phyloP scores from a whole-genome alignment of 2,888 invertebrate genomes.

The Malachius bipustulatus region DNA sequence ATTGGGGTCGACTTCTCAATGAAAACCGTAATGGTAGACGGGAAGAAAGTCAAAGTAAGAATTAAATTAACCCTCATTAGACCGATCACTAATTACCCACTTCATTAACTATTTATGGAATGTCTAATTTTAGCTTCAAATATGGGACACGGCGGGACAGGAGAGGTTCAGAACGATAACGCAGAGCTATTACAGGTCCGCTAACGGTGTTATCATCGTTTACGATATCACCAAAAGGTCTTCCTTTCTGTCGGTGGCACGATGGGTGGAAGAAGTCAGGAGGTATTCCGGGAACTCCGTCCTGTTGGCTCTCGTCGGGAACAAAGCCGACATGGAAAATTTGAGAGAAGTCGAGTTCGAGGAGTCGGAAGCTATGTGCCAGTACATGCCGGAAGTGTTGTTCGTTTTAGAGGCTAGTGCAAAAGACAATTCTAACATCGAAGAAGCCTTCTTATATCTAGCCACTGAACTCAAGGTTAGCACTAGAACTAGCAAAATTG shows the following conservation, averaged over 20 bases:
- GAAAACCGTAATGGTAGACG: constrained; percentile 90
- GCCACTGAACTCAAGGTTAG: constrained; percentile 84
- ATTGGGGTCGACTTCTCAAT: constrained; percentile 98
- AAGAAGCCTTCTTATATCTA: constrained; percentile 74
- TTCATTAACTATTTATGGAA: constrained; percentile 8
- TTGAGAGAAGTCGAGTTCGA: constrained; percentile 73
- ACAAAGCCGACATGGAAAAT: constrained; percentile 76
- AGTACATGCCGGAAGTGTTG: constrained; percentile 75
- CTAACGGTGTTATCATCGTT: constrained; percentile 93
- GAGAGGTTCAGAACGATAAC: constrained; percentile 94
- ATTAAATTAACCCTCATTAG: constrained; percentile 2
- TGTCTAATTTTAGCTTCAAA: constrained; percentile 59
- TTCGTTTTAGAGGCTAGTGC: constrained; percentile 83
- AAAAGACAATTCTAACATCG: constrained; percentile 83
- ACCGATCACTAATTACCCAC: background rate
- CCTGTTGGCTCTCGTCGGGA: constrained; percentile 81
- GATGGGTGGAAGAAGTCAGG: constrained; percentile 94
- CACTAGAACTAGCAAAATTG: too few relatives aligned
- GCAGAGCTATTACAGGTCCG: constrained; percentile 93
- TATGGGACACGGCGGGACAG: constrained; percentile 96
- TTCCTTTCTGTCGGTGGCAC: constrained; percentile 80
- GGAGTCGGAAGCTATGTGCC: constrained; percentile 78
- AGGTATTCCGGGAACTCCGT: constrained; percentile 89
- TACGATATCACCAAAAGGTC: constrained; percentile 92
- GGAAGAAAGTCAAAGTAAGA: constrained; percentile 84